These are phyloP conservation scores for Pachycephala philippinensis DNA, from an alignment of 2,113 vertebrate genomes.

Conservation along the genomic window DNA sequence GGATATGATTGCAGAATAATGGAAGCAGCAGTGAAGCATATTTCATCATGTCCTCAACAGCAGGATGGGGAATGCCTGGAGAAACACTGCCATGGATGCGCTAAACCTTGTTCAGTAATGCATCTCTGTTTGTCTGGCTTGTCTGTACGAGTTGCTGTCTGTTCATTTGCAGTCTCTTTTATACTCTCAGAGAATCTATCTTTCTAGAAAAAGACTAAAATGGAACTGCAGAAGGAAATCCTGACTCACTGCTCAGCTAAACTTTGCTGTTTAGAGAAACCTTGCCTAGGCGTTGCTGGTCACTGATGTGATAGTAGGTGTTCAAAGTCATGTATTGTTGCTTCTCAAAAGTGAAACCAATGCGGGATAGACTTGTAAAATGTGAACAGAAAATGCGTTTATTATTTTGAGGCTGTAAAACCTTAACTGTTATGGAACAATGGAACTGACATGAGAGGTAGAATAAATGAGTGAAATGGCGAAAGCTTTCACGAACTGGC, in stretches of 20 bases:
- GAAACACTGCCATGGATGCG: neutral
- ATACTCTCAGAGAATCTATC: slow-evolving; percentile 12
- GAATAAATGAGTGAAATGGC: slow-evolving; percentile 57
- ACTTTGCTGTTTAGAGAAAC: neutral
- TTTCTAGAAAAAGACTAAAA: slow-evolving; percentile 40
- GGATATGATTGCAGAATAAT: neutral
- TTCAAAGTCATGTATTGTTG: slow-evolving; percentile 52
- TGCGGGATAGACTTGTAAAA: slow-evolving; percentile 27
- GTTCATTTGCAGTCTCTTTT: slow-evolving; percentile 3
- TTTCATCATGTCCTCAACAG: neutral
- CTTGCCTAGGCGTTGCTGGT: neutral
- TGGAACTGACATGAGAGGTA: slow-evolving; percentile 39
- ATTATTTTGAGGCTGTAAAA: slow-evolving; percentile 55
- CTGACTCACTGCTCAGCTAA: slow-evolving; percentile 8
- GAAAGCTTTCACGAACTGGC: slow-evolving; percentile 19
- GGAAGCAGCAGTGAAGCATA: neutral
- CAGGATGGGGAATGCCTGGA: neutral
- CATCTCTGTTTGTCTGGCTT: slow-evolving; percentile 18
- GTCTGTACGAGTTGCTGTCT: neutral
- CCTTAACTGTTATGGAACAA: slow-evolving; percentile 19
- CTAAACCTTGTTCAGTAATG: neutral
- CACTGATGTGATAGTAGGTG: slow-evolving; percentile 37
- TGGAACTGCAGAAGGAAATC: neutral
- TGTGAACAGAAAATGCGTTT: slow-evolving; percentile 19
- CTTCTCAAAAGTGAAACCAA: slow-evolving; percentile 32